Evolutionary conservation across 2,797 vertebrate genomes (phyloP), one percentile per base, ranked within the genome.

Genomic region (Glossophaga mutica): DNA sequence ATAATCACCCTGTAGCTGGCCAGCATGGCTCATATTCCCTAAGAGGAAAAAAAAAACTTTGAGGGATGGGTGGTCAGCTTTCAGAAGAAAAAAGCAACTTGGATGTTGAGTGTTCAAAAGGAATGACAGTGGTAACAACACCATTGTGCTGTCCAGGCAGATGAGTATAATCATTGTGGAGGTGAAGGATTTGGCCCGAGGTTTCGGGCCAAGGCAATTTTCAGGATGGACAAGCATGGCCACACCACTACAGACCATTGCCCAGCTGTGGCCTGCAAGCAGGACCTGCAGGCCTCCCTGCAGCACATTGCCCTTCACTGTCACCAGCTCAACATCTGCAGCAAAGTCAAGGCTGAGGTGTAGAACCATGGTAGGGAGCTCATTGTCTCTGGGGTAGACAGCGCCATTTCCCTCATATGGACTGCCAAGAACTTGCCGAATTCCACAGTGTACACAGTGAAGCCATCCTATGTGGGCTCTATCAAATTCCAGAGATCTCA

Each of bases 371-470:
- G 99, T 37, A 99, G 99, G 97, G 99, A 99, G 98, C 99, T 99
- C 50, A 99, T 91, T 24, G 6, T 5, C 9, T 95, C 50, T 19
- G 97, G 99, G 99, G 98, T 99, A 99, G 99, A 99, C 98, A 99
- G 99, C 0, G 99, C 99, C 96, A 99, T 99, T 99, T 99, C 99
- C 59, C 99, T 99, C 37, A 99, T 99, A 95, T 99, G 99, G 98
- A 99, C 99, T 0, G 99, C 99, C 50, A 99, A 99, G 98, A 99
- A 99, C 98, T 98, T 99, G 98, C 99, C 99, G 99, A 99, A 99
- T 5, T 99, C 99, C 0, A 99, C 99, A 98, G 99, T 99, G 92
- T 99, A 99, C 96, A 99, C 1, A 1, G 57, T 59, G 24, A 59
- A 59, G 57, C 24, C 99, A 0, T 99, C 99, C 21, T 99, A 99